Base-by-base conservation (phyloP, 2,797 vertebrate genomes). In the Anisognathus igniventris region DNA sequence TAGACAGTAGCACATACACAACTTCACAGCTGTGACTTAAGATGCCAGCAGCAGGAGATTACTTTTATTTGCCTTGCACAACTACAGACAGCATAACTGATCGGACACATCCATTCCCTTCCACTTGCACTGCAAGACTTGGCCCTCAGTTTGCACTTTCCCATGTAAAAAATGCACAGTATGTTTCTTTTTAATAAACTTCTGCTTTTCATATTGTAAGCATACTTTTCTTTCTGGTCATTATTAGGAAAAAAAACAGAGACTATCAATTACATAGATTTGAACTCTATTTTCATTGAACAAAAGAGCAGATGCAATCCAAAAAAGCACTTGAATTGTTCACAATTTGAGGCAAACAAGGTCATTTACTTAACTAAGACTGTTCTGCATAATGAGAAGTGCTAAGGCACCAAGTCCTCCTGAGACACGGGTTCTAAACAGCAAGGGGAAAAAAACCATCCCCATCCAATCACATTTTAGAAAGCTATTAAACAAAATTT, bases 291-390 rank as follows among this genome's bases (percentile, higher is more conserved):
- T 65, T 91, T 48, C 39, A 80, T 33, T 0, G 4, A 83, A 80
- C 33, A 82, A 75, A 94, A 77, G 83, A 65, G 30, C 20, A 57
- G 42, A 42, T 20, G 51, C 31, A 45, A 66, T 40, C 33, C n/a
- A 85, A 64, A 57, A 91, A 90, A 77, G 53, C 42, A 64, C 27
- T 83, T 53, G 16, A 73, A 67, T 44, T 53, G 13, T 8, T 35
- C 62, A 87, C 40, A 77, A 64, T 65, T 77, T 61, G 80, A 83
- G 89, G 53, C 24, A 89, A 86, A 61, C 64, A 73, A 70, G 28
- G 53, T 67, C 7, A 73, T 77, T 76, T 67, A 20, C 42, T 93
- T 78, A 61, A 45, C n/a, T 65, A 83, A 30, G n/a, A 25, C 31
- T 76, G 12, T n/a, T 74, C 27, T 35, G 22, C n/a, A 14, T 53